Percentiles rank a stretch among this genome's conserved stretches.
These are phyloP conservation scores for Poeciliopsis presidionis DNA, from an alignment of 2,797 vertebrate genomes.

Conservation along the genomic window DNA sequence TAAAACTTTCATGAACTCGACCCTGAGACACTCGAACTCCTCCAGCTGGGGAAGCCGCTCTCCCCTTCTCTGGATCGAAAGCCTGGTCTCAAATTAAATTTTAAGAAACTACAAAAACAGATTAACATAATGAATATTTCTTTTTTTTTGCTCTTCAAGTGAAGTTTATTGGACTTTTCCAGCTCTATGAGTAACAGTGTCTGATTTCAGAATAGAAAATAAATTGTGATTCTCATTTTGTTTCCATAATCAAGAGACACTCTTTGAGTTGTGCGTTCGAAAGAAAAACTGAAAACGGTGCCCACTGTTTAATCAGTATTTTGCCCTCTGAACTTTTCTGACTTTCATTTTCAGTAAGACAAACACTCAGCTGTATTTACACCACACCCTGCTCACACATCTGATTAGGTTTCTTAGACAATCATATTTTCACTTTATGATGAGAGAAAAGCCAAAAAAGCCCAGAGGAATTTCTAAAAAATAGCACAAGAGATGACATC, in stretches of 20 bases:
- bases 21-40: background rate
- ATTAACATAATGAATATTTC: background rate
- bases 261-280: background rate
- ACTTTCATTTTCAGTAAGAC: background rate
- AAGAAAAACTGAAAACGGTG: background rate
- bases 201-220: background rate
- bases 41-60: background rate
- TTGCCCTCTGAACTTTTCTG: background rate
- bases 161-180: background rate
- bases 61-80: background rate
- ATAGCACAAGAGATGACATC: background rate
- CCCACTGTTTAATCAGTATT: background rate
- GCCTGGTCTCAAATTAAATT: too few species aligned
- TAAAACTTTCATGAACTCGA: background rate
- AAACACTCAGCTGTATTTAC: background rate
- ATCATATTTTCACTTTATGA: background rate
- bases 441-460: background rate
- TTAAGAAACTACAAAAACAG: background rate
- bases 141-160: background rate
- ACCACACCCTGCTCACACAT: slow-evolving; percentile 4
- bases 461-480: background rate
- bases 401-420: background rate
- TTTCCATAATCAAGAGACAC: background rate
- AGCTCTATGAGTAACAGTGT: background rate
- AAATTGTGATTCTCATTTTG: background rate